These are phyloP conservation scores for Strigamia transsilvanica DNA, from an alignment of 2,888 invertebrate species.

Conservation along the genomic window DNA sequence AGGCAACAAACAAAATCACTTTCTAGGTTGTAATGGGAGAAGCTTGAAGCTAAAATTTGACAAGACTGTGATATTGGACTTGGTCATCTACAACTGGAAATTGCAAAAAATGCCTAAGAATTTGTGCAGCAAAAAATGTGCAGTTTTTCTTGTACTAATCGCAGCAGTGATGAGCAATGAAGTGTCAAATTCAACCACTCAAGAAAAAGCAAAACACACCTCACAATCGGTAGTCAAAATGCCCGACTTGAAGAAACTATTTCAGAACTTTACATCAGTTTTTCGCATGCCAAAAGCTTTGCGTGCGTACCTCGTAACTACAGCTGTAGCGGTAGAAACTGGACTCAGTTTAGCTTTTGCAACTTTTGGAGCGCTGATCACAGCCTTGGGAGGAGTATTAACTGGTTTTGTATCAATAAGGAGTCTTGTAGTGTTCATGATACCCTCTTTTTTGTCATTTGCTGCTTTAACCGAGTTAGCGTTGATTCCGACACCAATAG, in stretches of 20 bases:
- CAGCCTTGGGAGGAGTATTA: neutral
- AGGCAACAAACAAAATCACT: too few relatives aligned
- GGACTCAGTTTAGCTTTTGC: neutral
- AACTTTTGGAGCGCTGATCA: neutral
- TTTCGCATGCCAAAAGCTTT: neutral
- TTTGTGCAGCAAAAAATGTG: neutral
- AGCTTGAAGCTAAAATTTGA: too few relatives aligned
- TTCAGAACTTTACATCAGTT: neutral
- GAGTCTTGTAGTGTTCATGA: conserved; percentile 23
- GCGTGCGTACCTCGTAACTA: neutral
- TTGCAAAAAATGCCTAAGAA: neutral
- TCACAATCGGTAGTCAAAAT: neutral
- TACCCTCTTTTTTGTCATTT: conserved; percentile 23
- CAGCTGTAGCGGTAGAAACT: neutral
- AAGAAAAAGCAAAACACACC: neutral
- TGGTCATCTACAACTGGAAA: neutral
- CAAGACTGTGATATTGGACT: too few relatives aligned
- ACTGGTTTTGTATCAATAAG: neutral
- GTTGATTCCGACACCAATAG: conserved; percentile 19
- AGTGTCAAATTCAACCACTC: neutral
- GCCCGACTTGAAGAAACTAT: neutral
- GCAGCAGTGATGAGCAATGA: neutral
- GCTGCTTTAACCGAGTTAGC: conserved; percentile 19
- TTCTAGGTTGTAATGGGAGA: too few relatives aligned
- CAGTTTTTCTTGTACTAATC: neutral